Base-by-base conservation (phyloP, 1,140 invertebrate genomes). In the Neelides sp. region DNA sequence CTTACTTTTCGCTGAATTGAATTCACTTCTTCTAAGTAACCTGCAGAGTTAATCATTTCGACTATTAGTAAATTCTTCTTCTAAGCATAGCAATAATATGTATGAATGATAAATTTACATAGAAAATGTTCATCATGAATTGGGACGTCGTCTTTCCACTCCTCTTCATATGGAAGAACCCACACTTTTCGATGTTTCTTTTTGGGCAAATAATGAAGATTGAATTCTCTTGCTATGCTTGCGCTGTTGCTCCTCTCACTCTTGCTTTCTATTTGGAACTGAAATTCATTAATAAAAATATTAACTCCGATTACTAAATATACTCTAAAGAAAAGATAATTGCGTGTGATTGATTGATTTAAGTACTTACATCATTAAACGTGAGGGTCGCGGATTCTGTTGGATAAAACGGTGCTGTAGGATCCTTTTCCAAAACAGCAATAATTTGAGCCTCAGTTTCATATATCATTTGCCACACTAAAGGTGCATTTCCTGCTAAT, bases 401-500 rank as follows among this genome's bases (percentile, higher is more conserved):
- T 10, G 77, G 79, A 65, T 78, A 76, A 62, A 79, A 82, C 55
- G 64, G 63, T 61, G 62, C 70, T 69, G 54, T 71, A 67, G 39
- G 69, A 57, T 60, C 66, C 61, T 36, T 67, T 66, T 72, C 70
- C 19, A 65, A 59, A 10, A 70, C 61, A 24, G 77, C 78, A 7
- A 78, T 78, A n/a, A 85, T 63, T 69, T 82, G 77, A 1, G 85
- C 80, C 66, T 86, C 79, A 26, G 80, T 75, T 68, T 89, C 83
- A 84, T 85, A 90, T 30, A 85, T 75, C 71, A 85, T 83, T 68
- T 86, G 80, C 90, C 89, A 94, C 64, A 92, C 82, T 20, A 69
- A 66, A 12, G 57, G 43, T 13, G 76, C 65, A 5, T 78, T 82
- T 34, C 70, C 68, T 37, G 71, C 64, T 28, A 80, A 65, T 8